phyloP scores from a whole-genome alignment of 2,888 invertebrate species.

The Andrena fulva region DNA sequence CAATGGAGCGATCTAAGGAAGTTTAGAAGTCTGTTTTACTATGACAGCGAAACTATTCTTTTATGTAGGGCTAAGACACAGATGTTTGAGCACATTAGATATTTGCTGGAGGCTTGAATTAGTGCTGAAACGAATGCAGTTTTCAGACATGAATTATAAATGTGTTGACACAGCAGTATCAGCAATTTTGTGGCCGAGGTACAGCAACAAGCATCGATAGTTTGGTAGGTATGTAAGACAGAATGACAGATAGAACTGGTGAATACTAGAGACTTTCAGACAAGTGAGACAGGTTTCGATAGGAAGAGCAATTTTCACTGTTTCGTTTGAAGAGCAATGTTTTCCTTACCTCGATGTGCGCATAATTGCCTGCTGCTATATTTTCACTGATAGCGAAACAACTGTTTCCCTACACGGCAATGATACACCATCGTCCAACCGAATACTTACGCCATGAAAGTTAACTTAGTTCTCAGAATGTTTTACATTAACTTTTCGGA shows the following conservation, averaged over 20 bases:
- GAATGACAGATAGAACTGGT: constrained; percentile 76
- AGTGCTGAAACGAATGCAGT: constrained; percentile 78
- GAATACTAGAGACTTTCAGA: constrained; percentile 66
- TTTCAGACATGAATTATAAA: constrained; percentile 78
- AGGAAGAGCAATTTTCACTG: constrained; percentile 32
- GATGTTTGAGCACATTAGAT: constrained; percentile 48
- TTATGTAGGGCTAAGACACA: constrained; percentile 39
- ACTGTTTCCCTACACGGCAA: too few relatives aligned
- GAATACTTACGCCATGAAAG: neutral
- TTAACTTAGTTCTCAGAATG: neutral
- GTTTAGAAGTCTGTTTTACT: constrained; percentile 46
- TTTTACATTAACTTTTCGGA: neutral
- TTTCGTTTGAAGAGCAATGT: neutral
- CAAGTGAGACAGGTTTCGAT: constrained; percentile 67
- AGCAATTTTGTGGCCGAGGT: constrained; percentile 83
- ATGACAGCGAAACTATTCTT: constrained; percentile 57
- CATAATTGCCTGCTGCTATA: constrained; percentile 61
- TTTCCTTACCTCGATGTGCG: constrained; percentile 19
- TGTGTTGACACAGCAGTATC: constrained; percentile 82
- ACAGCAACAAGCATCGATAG: constrained; percentile 84
- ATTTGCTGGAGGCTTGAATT: constrained; percentile 69
- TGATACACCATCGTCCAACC: neutral
- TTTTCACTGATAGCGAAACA: constrained; percentile 46
- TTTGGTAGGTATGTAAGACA: constrained; percentile 79
- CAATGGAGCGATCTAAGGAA: constrained; percentile 32